phyloP scores from a whole-genome alignment of 2,888 invertebrate species.

The Zygaena filipendulae region DNA sequence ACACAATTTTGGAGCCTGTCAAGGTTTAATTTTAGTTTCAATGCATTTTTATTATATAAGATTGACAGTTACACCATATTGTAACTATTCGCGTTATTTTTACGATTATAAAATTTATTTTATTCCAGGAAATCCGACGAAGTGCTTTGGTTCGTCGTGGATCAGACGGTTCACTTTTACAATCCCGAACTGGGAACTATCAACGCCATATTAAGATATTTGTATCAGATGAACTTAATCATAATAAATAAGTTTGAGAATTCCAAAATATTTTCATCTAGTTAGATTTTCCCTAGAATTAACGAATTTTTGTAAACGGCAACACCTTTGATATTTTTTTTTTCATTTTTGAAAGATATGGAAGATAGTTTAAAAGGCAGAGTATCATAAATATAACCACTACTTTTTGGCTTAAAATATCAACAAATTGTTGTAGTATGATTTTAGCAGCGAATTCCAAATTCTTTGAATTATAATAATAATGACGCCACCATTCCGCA shows the following conservation, averaged over 20 bases:
- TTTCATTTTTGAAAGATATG: slow-evolving; percentile 13
- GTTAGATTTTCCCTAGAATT: not conserved
- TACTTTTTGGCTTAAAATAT: too few species aligned
- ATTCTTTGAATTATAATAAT: too few species aligned
- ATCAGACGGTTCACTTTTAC: slow-evolving; percentile 54
- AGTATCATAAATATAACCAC: too few species aligned
- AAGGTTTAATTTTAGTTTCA: slow-evolving; percentile 30
- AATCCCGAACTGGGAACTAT: slow-evolving; percentile 30
- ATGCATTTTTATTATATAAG: too few species aligned
- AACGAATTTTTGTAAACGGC: not conserved
- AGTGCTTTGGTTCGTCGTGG: slow-evolving; percentile 50
- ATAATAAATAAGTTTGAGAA: too few species aligned
- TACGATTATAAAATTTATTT: slow-evolving; percentile 1
- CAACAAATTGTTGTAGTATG: too few species aligned
- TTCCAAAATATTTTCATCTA: too few species aligned
- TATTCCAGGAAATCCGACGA: slow-evolving; percentile 44
- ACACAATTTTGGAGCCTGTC: slow-evolving; percentile 45
- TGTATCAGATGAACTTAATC: slow-evolving; percentile 31
- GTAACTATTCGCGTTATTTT: too few species aligned
- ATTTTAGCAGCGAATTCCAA: too few species aligned
- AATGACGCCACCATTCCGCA: too few species aligned
- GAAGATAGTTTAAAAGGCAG: too few species aligned
- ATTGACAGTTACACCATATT: too few species aligned
- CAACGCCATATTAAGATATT: slow-evolving; percentile 54
- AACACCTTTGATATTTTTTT: slow-evolving; percentile 10